Evolutionary conservation across 1,140 invertebrate species (phyloP).

Genomic region (Contarinia nasturtii): DNA sequence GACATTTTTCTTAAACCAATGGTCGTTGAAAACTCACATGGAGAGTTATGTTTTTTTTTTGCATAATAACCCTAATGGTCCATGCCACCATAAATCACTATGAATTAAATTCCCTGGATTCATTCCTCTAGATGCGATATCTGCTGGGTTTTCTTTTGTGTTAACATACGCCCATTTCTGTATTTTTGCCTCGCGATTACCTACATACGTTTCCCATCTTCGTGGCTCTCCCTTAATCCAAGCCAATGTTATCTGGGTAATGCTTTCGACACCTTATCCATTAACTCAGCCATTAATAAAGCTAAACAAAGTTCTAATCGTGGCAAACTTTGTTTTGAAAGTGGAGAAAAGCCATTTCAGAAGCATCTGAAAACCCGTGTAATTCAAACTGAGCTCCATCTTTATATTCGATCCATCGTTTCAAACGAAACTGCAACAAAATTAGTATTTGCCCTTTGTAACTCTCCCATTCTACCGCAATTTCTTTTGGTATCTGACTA

Average conservation of each 20-base stretch:
- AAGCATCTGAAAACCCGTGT: conserved; percentile 19
- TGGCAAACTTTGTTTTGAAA: conserved; percentile 7
- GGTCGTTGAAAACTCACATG: no score
- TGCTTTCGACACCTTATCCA: background rate
- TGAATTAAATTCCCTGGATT: conserved; percentile 8
- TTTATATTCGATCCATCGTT: background rate
- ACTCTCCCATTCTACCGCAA: no score
- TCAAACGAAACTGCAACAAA: no score
- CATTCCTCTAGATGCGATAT: conserved; percentile 22
- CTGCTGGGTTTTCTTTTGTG: conserved; percentile 23
- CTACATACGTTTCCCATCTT: background rate
- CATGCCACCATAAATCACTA: conserved; percentile 15
- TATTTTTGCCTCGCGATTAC: conserved; percentile 21
- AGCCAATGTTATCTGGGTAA: conserved; percentile 17
- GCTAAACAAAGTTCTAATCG: conserved; percentile 6
- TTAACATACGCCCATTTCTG: conserved; percentile 24
- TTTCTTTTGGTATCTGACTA: background rate
- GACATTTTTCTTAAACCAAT: no score
- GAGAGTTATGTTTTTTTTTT: no score
- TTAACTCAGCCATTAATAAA: background rate
- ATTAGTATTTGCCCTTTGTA: background rate
- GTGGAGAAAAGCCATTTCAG: conserved; percentile 11
- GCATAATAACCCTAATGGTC: conserved; percentile 4
- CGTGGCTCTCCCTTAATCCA: conserved; percentile 16
- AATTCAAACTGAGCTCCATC: no score